These are phyloP conservation scores for Pelecanoides urinatrix DNA, from an alignment of 2,113 vertebrate species.

Conservation along the genomic window DNA sequence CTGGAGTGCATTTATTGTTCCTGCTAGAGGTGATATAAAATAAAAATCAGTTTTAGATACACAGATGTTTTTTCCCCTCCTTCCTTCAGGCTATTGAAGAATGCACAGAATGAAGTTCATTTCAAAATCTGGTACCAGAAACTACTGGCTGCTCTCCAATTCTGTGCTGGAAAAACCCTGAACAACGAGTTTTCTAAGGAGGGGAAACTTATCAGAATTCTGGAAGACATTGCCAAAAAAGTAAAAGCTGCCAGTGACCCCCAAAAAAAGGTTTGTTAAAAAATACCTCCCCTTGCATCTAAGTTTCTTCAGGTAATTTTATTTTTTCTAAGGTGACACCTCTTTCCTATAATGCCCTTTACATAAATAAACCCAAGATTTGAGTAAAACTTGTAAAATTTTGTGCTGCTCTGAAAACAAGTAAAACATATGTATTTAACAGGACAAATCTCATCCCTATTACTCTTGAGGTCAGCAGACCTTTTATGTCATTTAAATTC, in stretches of 20 bases:
- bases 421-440: not conserved
- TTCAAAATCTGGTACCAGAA: constrained; percentile 75
- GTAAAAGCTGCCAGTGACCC: constrained; percentile 59
- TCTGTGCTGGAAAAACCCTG: constrained; percentile 67
- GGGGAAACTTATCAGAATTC: constrained; percentile 64
- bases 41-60: constrained; percentile 9
- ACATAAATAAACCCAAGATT: not conserved
- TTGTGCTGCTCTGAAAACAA: not conserved
- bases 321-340: not conserved
- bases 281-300: not conserved
- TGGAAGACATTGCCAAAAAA: constrained; percentile 63
- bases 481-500: not conserved
- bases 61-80: not conserved
- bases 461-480: not conserved
- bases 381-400: not conserved
- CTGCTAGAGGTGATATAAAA: not conserved
- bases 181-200: constrained; percentile 73
- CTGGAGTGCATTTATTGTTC: constrained; percentile 2
- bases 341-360: not conserved
- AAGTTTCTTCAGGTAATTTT: not conserved
- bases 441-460: not conserved
- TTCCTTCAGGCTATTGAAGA: constrained; percentile 72
- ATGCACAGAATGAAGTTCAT: constrained; percentile 71
- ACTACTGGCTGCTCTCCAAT: constrained; percentile 72
- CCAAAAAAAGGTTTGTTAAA: constrained; percentile 69